Percentiles rank a stretch among this genome's conserved stretches.
Conservation (phyloP, 1,140 invertebrate genomes). For the Conus ventricosus region DNA sequence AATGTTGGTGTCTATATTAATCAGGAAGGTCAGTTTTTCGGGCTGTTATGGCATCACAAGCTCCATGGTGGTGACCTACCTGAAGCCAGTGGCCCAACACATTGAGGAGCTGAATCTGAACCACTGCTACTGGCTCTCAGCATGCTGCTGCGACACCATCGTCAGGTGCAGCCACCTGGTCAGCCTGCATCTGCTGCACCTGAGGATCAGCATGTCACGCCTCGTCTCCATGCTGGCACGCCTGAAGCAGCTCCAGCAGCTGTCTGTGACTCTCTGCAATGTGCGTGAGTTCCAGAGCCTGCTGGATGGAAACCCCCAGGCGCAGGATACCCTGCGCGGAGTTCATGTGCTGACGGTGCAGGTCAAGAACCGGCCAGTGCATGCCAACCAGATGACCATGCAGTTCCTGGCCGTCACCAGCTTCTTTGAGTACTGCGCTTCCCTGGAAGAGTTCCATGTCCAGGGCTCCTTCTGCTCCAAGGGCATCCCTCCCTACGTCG, state of each 20-base stretch:
- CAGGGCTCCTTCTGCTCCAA: conserved; percentile 48
- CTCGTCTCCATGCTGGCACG: conserved; percentile 48
- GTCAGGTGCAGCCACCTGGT: conserved; percentile 52
- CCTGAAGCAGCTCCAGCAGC: conserved; percentile 41
- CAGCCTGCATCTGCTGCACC: conserved; percentile 54
- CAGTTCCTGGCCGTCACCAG: conserved; percentile 46
- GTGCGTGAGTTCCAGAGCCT: conserved; percentile 54
- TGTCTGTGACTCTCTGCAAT: conserved; percentile 53
- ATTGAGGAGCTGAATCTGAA: conserved; percentile 60
- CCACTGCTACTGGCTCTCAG: conserved; percentile 61
- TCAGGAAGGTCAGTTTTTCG: conserved; percentile 37
- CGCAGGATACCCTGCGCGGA: conserved; percentile 52
- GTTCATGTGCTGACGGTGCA: conserved; percentile 46
- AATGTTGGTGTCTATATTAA: too few relatives aligned
- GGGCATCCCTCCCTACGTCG: conserved; percentile 46
- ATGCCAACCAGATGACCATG: conserved; percentile 42
- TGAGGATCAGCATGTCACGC: conserved; percentile 47
- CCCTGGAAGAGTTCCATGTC: conserved; percentile 58
- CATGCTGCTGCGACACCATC: conserved; percentile 40
- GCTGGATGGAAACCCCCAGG: conserved; percentile 43
- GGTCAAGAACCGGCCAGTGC: conserved; percentile 44
- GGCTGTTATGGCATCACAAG: conserved; percentile 44
- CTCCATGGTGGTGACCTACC: conserved; percentile 42
- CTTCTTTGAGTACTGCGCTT: conserved; percentile 58
- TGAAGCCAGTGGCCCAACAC: conserved; percentile 31